Evolutionary conservation across 2,797 vertebrate species (phyloP), one percentile per base, ranked within the genome.

Genomic region (Anomalospiza imberbis): DNA sequence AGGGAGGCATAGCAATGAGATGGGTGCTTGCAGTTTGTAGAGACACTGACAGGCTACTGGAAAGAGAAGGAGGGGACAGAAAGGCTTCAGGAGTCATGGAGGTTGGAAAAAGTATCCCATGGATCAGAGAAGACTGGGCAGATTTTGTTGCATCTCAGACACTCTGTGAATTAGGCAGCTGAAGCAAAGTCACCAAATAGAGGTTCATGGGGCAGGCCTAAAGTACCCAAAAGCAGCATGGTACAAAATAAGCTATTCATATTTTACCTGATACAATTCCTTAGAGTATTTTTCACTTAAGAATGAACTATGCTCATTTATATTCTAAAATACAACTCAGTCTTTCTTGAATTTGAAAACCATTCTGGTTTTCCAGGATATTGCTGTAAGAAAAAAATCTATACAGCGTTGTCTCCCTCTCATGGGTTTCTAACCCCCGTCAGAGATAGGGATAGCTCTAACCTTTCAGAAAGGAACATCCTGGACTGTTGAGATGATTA

Each of bases 381-480:
- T n/a, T 7, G 10, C 10, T 72, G 13, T 50, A 76, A 86, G 50
- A 42, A 72, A 75, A 31, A 45, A 54, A 31, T 17, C 40, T 4
- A 1, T 42, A 20, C 6, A n/a, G 9, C 1, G 1, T 6, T 72
- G 28, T n/a, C 5, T 63, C 13, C 14, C 13, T 62, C 57, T 76
- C 12, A 45, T 34, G n/a, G 16, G 26, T n/a, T 66, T 54, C 24
- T 34, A 34, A 57, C 6, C 17, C 34, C 28, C 2, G 1, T 34
- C 25, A 65, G 36, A 45, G 25, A 57, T 2, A 48, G 21, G 28
- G 28, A 13, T 13, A 19, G 21, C 13, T 26, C 25, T 40, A 32
- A 15, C 28, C 34, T 71, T 77, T 78, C 28, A 32, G 29, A 60
- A 79, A 62, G 24, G 12, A 21, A 15, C 17, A 28, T 51, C 8